Conservation (phyloP, 2,888 invertebrate species). For the Melanostoma scalare region DNA sequence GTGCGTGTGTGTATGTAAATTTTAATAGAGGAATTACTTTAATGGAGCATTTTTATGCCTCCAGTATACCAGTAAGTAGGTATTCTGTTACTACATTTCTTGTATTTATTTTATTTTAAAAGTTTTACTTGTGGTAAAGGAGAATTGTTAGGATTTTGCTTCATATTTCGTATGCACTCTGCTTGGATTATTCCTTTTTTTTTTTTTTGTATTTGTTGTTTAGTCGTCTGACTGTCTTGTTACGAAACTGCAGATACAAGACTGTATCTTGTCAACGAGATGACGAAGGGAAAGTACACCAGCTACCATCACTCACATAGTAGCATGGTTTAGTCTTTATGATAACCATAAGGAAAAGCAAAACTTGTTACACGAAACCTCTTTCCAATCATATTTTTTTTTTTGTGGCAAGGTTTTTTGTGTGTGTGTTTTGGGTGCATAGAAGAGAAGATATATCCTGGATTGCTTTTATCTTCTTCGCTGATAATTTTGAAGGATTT, state of each 20-base stretch:
- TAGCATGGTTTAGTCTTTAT: not conserved
- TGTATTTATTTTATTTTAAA: not conserved
- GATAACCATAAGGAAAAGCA: slow-evolving; percentile 51
- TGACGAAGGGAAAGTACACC: slow-evolving; percentile 4
- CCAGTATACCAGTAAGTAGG: slow-evolving; percentile 22
- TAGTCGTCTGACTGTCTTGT: slow-evolving; percentile 25
- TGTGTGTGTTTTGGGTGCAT: slow-evolving; percentile 18
- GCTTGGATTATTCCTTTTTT: slow-evolving; percentile 13
- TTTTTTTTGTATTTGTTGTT: slow-evolving; percentile 24
- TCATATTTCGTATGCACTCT: slow-evolving; percentile 42
- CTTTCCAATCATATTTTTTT: slow-evolving; percentile 5
- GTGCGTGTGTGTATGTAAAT: slow-evolving; percentile 51
- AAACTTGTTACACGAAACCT: slow-evolving; percentile 58
- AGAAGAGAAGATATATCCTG: not conserved
- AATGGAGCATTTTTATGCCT: slow-evolving; percentile 57
- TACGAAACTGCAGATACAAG: slow-evolving; percentile 30
- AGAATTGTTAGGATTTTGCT: slow-evolving; percentile 51
- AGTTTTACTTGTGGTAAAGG: slow-evolving; percentile 29
- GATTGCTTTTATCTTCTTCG: slow-evolving; percentile 54
- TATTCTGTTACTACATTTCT: slow-evolving; percentile 33
- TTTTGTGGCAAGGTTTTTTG: slow-evolving; percentile 5
- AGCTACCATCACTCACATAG: slow-evolving; percentile 4
- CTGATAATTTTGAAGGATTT: slow-evolving; percentile 71
- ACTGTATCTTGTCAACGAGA: slow-evolving; percentile 1
- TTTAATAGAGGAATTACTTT: slow-evolving; percentile 59